Evolutionary conservation across 2,113 vertebrate genomes (phyloP).

Genomic region (Ceyx cyanopectus): DNA sequence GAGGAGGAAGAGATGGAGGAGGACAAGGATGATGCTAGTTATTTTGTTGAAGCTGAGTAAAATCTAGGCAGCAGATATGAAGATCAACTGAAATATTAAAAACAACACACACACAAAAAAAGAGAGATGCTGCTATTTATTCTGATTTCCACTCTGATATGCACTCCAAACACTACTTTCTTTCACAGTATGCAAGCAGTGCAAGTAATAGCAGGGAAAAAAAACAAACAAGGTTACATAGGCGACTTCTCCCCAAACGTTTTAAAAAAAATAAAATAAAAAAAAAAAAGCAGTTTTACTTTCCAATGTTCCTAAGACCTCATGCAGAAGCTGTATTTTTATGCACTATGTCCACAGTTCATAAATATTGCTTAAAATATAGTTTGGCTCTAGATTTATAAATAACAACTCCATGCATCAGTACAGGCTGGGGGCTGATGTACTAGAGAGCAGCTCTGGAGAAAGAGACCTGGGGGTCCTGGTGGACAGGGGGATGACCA

Average conservation of each 20-base stretch:
- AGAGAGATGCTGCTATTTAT: background rate
- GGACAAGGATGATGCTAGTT: background rate
- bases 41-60: background rate
- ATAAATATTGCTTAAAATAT: background rate
- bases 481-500: too few relatives aligned
- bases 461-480: too few relatives aligned
- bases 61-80: background rate
- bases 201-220: background rate
- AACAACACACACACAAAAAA: background rate
- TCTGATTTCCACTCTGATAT: background rate
- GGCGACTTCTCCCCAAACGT: too few relatives aligned
- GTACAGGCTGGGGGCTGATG: too few relatives aligned
- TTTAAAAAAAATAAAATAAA: background rate
- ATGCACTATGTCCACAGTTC: background rate
- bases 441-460: too few relatives aligned
- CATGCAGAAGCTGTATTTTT: background rate
- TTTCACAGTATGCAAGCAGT: background rate
- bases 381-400: background rate
- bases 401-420: too few relatives aligned
- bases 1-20: background rate
- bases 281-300: background rate
- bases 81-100: background rate
- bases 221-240: background rate
- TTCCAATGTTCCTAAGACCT: background rate
- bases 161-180: background rate